Conservation (phyloP, 2,888 invertebrate genomes). For the Zeuzera pyrina region DNA sequence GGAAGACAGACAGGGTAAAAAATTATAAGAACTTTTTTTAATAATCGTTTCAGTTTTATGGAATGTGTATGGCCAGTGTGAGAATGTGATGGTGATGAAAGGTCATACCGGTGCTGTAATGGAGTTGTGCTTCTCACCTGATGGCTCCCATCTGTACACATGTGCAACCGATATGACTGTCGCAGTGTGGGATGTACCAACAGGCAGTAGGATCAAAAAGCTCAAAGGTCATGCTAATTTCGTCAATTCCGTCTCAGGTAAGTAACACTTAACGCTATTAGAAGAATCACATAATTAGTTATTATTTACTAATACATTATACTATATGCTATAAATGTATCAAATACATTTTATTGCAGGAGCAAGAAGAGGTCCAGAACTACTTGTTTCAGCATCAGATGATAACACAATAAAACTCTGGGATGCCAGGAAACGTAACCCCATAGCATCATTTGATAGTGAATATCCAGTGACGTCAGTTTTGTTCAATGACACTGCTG, state of each 20-base stretch:
- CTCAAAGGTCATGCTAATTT: conserved; percentile 87
- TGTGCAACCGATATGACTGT: conserved; percentile 96
- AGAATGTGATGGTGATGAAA: conserved; percentile 93
- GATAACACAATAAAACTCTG: conserved; percentile 93
- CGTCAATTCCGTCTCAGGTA: conserved; percentile 80
- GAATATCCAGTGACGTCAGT: conserved; percentile 88
- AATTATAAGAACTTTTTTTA: no score
- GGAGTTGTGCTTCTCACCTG: conserved; percentile 92
- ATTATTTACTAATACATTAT: no score
- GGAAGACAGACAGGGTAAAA: no score
- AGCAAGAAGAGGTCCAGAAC: conserved; percentile 90
- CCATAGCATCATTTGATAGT: conserved; percentile 80
- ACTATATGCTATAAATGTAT: neutral
- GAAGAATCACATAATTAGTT: no score
- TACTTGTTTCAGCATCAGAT: conserved; percentile 94
- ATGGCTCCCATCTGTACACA: conserved; percentile 88
- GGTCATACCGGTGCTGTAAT: conserved; percentile 97
- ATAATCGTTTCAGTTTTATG: conserved; percentile 90
- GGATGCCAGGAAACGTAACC: conserved; percentile 92
- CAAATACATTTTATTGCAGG: conserved; percentile 45
- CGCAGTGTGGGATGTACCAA: conserved; percentile 95
- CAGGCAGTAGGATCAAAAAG: conserved; percentile 90
- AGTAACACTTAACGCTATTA: no score
- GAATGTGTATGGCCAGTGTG: conserved; percentile 98
- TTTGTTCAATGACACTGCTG: conserved; percentile 95